Percentiles rank a stretch among this genome's conserved stretches.
These are phyloP conservation scores for Athene cunicularia DNA, from an alignment of 2,113 vertebrate species.

Conservation along the genomic window DNA sequence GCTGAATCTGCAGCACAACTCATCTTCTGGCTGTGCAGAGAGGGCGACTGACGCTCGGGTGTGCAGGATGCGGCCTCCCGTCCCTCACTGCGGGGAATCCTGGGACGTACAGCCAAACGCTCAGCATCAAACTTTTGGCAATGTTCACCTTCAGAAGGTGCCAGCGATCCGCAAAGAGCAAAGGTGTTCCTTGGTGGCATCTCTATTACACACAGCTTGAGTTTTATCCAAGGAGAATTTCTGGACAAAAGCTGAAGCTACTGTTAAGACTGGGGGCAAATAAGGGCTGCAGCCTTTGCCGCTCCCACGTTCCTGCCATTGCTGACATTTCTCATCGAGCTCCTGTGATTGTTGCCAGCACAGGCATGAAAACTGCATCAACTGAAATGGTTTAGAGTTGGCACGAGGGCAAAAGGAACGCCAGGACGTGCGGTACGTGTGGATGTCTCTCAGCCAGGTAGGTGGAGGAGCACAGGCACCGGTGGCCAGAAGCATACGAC, in stretches of 20 bases:
- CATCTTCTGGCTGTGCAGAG: fast-evolving
- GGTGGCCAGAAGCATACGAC: neutral
- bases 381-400: neutral
- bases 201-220: neutral
- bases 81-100: fast-evolving
- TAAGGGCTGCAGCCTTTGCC: neutral
- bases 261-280: fast-evolving
- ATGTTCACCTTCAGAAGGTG: neutral
- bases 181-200: neutral
- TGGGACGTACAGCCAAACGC: neutral
- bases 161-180: neutral
- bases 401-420: neutral
- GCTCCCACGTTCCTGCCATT: neutral
- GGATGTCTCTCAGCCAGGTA: neutral
- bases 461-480: neutral
- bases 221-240: neutral
- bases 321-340: neutral
- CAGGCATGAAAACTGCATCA: neutral
- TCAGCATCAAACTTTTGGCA: neutral
- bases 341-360: neutral
- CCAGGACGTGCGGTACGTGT: neutral
- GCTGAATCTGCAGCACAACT: neutral
- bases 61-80: fast-evolving
- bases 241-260: neutral
- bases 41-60: neutral